A percentile compares a stretch with the other conserved stretches of the same genome.
phyloP scores from a whole-genome alignment of 2,113 vertebrate species.

The Rynchops niger region DNA sequence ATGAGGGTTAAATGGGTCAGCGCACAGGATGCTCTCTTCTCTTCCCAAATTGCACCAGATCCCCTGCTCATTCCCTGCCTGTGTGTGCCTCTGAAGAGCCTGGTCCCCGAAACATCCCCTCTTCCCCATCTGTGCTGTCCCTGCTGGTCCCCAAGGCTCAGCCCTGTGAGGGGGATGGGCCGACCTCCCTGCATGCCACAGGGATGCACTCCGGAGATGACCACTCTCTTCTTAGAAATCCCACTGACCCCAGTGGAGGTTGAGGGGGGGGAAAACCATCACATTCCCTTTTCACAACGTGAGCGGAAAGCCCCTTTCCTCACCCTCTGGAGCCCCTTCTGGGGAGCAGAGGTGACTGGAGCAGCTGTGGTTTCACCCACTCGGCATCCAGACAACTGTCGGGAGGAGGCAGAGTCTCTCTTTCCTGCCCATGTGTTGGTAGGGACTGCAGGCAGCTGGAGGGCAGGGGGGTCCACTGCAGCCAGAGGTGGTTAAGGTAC shows the following conservation, averaged over 20 bases:
- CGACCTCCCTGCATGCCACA: background rate
- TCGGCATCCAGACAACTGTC: background rate
- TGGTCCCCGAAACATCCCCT: background rate
- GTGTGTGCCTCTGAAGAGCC: background rate
- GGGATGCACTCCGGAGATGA: background rate
- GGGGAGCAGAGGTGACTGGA: background rate
- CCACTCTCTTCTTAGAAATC: slow-evolving; percentile 34
- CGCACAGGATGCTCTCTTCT: accelerated
- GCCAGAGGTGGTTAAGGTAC: background rate
- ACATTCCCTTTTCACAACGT: background rate
- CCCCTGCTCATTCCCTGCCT: background rate
- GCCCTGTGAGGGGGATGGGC: accelerated
- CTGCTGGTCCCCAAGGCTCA: background rate
- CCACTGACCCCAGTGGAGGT: background rate
- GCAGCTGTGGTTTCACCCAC: background rate
- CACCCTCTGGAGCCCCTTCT: background rate
- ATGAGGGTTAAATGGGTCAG: background rate
- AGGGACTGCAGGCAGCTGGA: accelerated
- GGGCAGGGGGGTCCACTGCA: background rate
- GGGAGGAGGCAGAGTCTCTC: background rate
- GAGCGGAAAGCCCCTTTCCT: slow-evolving; percentile 39
- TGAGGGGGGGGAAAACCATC: background rate
- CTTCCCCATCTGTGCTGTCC: background rate
- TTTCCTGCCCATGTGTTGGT: background rate
- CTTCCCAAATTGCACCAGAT: background rate